Conservation (phyloP, 2,888 invertebrate genomes). For the Eupithecia insigniata region DNA sequence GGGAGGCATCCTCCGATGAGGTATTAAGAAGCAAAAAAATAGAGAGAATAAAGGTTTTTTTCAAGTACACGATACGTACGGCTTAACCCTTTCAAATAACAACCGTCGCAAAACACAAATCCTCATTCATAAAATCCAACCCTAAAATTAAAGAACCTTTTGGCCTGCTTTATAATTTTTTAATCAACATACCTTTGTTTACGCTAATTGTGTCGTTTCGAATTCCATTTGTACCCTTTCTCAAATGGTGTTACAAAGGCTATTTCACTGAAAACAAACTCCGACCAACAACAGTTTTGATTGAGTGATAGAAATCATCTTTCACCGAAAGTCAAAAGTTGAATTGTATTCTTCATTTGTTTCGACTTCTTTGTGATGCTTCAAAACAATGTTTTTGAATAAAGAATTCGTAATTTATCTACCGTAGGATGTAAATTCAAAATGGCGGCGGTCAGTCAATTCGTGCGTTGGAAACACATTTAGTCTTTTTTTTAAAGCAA, state of each 20-base stretch:
- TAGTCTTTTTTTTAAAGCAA: too few species aligned
- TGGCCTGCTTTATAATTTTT: constrained; percentile 62
- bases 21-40: neutral
- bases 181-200: constrained; percentile 75
- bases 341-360: constrained; percentile 5
- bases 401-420: neutral
- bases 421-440: neutral
- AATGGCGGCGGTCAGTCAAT: neutral
- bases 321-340: constrained; percentile 5
- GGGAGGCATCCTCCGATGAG: too few species aligned
- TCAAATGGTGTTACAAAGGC: constrained; percentile 56
- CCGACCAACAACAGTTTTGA: constrained; percentile 1
- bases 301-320: neutral
- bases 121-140: neutral
- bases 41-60: neutral
- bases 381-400: neutral
- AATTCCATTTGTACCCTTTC: constrained; percentile 65
- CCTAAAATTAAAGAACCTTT: neutral
- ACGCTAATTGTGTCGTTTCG: constrained; percentile 69
- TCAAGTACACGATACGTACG: neutral
- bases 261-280: constrained; percentile 1
- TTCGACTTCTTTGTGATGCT: neutral
- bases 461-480: neutral
- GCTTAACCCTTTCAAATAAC: neutral
- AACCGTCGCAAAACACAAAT: neutral